Conservation (phyloP, 1,140 invertebrate species). For the Platorchestia sp. region DNA sequence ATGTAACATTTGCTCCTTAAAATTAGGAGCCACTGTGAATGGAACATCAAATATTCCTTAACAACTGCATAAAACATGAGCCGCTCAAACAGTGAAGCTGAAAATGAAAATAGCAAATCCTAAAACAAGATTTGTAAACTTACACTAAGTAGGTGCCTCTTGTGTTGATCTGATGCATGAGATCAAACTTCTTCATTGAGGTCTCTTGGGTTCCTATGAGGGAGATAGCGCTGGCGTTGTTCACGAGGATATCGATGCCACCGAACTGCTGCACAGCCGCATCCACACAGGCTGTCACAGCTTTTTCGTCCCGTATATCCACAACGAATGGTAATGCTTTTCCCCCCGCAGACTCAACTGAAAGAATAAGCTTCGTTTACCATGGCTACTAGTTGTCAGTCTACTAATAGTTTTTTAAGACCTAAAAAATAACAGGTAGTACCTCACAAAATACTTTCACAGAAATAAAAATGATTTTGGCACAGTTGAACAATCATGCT, state of each 20-base stretch:
- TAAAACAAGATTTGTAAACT: conserved; percentile 69
- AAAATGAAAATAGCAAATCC: too few species aligned
- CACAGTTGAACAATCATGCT: too few species aligned
- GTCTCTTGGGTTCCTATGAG: conserved; percentile 88
- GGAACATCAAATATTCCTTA: too few species aligned
- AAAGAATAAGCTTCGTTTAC: conserved; percentile 57
- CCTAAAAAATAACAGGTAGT: too few species aligned
- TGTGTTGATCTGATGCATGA: conserved; percentile 94
- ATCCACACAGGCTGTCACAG: conserved; percentile 86
- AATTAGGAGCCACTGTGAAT: too few species aligned
- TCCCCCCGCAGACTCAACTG: conserved; percentile 66
- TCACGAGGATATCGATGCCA: conserved; percentile 94
- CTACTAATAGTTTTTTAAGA: too few species aligned
- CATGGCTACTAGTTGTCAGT: too few species aligned
- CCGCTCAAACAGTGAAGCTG: too few species aligned
- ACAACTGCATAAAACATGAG: too few species aligned
- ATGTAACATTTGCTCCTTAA: too few species aligned
- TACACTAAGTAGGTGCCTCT: conserved; percentile 93
- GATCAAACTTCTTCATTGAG: conserved; percentile 95
- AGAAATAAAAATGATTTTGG: too few species aligned
- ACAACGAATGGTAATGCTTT: conserved; percentile 88
- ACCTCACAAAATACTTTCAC: too few species aligned
- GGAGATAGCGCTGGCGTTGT: conserved; percentile 97
- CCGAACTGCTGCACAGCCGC: conserved; percentile 92
- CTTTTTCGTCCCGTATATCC: conserved; percentile 86